Evolutionary conservation across 1,140 invertebrate genomes (phyloP).

Genomic region (Leptopilina boulardi): DNA sequence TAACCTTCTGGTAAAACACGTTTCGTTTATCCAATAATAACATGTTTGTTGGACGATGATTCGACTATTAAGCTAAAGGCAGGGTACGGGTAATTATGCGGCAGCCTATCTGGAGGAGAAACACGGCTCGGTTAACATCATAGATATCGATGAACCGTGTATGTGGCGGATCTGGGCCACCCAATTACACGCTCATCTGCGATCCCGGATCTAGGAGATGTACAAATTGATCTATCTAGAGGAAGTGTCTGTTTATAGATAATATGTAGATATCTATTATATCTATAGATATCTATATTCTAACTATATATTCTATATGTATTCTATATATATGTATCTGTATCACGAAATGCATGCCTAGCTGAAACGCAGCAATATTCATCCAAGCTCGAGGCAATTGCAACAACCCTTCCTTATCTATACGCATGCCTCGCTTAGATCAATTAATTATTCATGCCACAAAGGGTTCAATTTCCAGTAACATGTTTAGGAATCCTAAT

Average conservation of each 20-base stretch:
- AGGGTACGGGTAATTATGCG: constrained; percentile 66
- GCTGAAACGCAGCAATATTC: constrained; percentile 38
- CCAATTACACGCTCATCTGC: constrained; percentile 71
- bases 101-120: constrained; percentile 64
- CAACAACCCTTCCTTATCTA: background rate
- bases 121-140: constrained; percentile 66
- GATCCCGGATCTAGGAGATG: constrained; percentile 67
- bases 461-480: constrained; percentile 24
- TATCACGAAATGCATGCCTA: constrained; percentile 37
- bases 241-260: constrained; percentile 56
- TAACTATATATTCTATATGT: constrained; percentile 34
- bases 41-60: constrained; percentile 66
- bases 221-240: constrained; percentile 68
- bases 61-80: constrained; percentile 62
- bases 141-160: constrained; percentile 66
- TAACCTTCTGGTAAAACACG: constrained; percentile 45
- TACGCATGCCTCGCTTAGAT: background rate
- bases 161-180: constrained; percentile 63
- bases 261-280: constrained; percentile 39
- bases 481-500: background rate
- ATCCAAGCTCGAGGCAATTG: constrained; percentile 32
- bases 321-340: constrained; percentile 18
- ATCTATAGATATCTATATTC: constrained; percentile 12
- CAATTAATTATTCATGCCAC: constrained; percentile 32
- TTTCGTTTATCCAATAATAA: constrained; percentile 62